Conservation (phyloP, 2,888 invertebrate species). For the Nasonia oneida region DNA sequence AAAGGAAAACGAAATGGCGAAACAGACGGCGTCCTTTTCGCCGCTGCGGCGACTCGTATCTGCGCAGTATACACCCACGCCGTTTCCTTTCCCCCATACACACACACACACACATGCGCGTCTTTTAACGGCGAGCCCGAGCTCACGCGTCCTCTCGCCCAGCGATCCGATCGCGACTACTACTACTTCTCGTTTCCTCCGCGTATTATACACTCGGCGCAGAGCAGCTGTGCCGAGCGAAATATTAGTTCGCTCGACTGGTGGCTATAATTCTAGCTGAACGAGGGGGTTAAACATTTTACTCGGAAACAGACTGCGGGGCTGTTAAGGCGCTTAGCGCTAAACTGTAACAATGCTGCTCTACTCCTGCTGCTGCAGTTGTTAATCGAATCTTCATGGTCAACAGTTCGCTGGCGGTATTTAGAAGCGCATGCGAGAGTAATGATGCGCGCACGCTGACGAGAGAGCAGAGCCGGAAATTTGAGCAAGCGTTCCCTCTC, state of each 20-base stretch:
- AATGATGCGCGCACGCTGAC: not conserved
- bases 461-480: not conserved
- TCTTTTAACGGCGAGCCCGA: not conserved
- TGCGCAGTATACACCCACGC: constrained; percentile 23
- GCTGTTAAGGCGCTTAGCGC: constrained; percentile 16
- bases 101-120: not conserved
- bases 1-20: constrained; percentile 63
- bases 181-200: not conserved
- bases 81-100: not conserved
- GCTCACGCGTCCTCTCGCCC: not conserved
- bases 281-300: constrained; percentile 21
- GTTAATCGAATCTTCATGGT: constrained; percentile 24
- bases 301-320: constrained; percentile 9
- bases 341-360: constrained; percentile 30
- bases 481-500: not conserved
- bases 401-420: not conserved
- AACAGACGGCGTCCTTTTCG: constrained; percentile 18
- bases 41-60: not conserved
- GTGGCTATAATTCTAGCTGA: constrained; percentile 43
- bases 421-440: not conserved
- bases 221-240: constrained; percentile 1
- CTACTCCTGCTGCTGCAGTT: not conserved
- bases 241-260: constrained; percentile 29
- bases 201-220: not conserved
- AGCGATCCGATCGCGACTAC: constrained; percentile 18